These are phyloP conservation scores for Oligia strigilis DNA, from an alignment of 2,888 invertebrate species.

Conservation along the genomic window DNA sequence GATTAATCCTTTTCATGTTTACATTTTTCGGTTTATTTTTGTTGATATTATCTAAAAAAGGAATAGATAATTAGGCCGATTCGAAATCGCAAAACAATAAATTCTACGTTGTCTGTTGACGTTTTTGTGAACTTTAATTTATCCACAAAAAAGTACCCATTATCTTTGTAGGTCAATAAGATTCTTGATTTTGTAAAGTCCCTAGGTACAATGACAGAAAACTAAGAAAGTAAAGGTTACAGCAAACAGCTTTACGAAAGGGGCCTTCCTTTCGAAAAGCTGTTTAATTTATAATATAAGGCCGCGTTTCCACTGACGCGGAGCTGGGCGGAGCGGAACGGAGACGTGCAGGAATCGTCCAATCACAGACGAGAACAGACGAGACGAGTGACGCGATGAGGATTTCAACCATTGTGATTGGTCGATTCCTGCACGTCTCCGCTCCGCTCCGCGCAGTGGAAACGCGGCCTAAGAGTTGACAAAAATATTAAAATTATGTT, in stretches of 20 bases:
- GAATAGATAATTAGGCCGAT: constrained; percentile 1
- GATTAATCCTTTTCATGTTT: no score
- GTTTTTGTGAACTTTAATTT: not conserved
- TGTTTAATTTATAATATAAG: not conserved
- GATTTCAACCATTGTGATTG: no score
- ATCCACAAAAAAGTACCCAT: constrained; percentile 18
- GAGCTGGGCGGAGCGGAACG: no score
- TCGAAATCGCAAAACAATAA: not conserved
- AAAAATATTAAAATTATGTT: not conserved
- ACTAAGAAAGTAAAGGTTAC: not conserved
- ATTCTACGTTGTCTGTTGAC: not conserved
- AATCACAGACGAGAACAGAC: no score
- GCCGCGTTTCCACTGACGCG: no score
- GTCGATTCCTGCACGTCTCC: no score
- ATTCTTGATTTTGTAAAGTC: constrained; percentile 6
- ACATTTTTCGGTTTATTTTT: not conserved
- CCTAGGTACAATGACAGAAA: not conserved
- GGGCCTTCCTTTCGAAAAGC: not conserved
- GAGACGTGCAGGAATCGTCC: no score
- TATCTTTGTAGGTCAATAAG: constrained; percentile 7
- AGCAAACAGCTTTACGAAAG: no score
- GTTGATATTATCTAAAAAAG: not conserved
- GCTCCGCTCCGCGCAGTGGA: no score
- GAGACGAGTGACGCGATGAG: no score
- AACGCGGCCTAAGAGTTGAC: no score